Percentiles rank a stretch among this genome's conserved stretches.
Evolutionary conservation across 2,113 vertebrate species (phyloP).

Genomic region (Odontesthes bonariensis): DNA sequence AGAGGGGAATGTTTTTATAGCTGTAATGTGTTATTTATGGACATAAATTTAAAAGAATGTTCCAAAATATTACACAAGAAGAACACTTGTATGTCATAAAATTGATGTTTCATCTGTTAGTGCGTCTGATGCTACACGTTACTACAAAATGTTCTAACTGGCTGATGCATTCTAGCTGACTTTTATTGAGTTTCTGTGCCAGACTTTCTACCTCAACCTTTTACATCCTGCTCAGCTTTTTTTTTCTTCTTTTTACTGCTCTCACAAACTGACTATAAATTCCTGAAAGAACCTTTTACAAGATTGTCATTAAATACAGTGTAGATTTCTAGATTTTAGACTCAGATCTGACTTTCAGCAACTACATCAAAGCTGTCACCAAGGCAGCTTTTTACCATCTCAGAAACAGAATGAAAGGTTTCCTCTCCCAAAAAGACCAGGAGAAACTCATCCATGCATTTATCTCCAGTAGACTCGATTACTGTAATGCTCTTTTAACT

Average conservation of each 20-base stretch:
- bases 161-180: conserved; percentile 19
- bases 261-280: not conserved
- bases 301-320: not conserved
- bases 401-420: too few species aligned
- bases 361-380: too few species aligned
- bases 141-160: conserved; percentile 22
- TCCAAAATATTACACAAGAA: conserved; percentile 19
- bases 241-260: not conserved
- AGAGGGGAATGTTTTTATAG: conserved; percentile 21
- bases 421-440: too few species aligned
- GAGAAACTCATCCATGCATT: too few species aligned
- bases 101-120: conserved; percentile 22
- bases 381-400: too few species aligned
- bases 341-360: too few species aligned
- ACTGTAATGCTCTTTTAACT: too few species aligned
- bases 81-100: conserved; percentile 39
- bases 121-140: conserved; percentile 16
- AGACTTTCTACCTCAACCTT: conserved; percentile 12
- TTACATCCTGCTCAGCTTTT: not conserved
- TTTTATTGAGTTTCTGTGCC: conserved; percentile 46
- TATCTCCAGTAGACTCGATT: too few species aligned
- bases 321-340: conserved; percentile 20
- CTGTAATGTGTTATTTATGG: conserved; percentile 43
- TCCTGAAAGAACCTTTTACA: not conserved
- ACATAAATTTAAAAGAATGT: conserved; percentile 20